phyloP scores from a whole-genome alignment of 2,797 vertebrate genomes.

The Alfaro cultratus region DNA sequence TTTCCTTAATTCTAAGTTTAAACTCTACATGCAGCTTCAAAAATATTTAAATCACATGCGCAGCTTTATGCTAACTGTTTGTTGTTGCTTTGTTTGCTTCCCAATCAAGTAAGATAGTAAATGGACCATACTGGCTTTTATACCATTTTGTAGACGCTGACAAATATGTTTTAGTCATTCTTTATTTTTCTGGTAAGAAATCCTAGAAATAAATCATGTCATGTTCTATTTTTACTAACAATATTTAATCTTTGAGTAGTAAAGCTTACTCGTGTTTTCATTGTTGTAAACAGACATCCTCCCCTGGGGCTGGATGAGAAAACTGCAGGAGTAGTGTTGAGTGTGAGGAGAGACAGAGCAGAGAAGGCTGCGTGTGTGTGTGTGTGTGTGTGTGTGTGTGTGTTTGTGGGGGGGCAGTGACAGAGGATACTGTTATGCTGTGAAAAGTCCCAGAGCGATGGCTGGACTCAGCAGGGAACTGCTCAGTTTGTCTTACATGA shows the following conservation, averaged over 20 bases:
- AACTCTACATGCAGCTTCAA: not conserved
- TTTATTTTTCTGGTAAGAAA: not conserved
- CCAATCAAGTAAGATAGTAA: not conserved
- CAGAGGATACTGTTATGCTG: conserved; percentile 56
- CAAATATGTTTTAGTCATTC: not conserved
- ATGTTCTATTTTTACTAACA: not conserved
- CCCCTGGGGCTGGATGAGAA: conserved; percentile 14
- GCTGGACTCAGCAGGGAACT: conserved; percentile 37
- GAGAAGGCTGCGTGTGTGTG: not conserved
- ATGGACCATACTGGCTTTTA: not conserved
- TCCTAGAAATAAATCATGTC: not conserved
- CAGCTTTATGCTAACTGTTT: not conserved
- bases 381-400: no score
- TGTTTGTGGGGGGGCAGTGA: conserved; percentile 11
- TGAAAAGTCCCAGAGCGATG: conserved; percentile 43
- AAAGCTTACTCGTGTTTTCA: not conserved
- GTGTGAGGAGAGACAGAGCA: conserved; percentile 11
- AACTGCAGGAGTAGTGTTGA: conserved; percentile 17
- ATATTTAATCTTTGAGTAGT: not conserved
- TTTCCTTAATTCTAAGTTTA: not conserved
- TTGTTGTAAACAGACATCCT: conserved; percentile 29
- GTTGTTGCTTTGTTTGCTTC: no score
- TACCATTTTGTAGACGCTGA: not conserved
- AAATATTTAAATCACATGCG: not conserved
- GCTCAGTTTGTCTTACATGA: conserved; percentile 60